Base-by-base conservation (phyloP, 1,140 invertebrate genomes). In the Procambarus clarkii region DNA sequence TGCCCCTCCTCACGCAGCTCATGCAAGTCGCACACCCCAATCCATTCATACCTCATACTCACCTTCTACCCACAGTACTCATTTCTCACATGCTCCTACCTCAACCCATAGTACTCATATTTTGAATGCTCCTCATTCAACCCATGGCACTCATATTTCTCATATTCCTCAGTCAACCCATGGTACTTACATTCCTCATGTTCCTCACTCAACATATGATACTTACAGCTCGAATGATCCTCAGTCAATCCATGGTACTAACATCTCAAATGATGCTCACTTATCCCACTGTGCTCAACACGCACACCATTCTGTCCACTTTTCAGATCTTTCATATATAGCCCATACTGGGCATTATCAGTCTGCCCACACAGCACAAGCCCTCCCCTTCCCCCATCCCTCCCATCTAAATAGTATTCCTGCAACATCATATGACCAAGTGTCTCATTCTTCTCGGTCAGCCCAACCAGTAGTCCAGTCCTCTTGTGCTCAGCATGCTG, bases 1-100 rank as follows among this genome's bases (percentile, higher is more conserved):
- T 8, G 8, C 46, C 54, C 34, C 60, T 78, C 24, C 71, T 8
- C 48, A 77, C 50, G 44, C 48, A 44, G 24, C 78, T 2, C 34
- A 82, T 24, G 85, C 15, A 54, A 60, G 15, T 34, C 48, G 93
- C 95, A 95, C 88, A 77, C 85, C 74, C 1, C 58, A 86, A 5
- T 74, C 85, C 13, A 34, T 86, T 9, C 50, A 24, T 44, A 95
- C 95, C 21, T 18, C 64, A 69, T 18, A 18, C 18, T 18, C 64
- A 18, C 15, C 15, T 8, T 21, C 64, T 1, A 21, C 21, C 13
- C 50, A 54, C 4, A 11, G 5, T 69, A 2, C 64, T n/a, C 64
- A 18, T 69, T 18, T 18, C 45, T 48, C 78, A 80, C n/a, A 80
- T 71, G 45, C 24, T 45, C 69, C 69, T 71, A 69, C 76, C 18